Conservation (phyloP, 1,140 invertebrate genomes). For the Lordiphosa mommai region DNA sequence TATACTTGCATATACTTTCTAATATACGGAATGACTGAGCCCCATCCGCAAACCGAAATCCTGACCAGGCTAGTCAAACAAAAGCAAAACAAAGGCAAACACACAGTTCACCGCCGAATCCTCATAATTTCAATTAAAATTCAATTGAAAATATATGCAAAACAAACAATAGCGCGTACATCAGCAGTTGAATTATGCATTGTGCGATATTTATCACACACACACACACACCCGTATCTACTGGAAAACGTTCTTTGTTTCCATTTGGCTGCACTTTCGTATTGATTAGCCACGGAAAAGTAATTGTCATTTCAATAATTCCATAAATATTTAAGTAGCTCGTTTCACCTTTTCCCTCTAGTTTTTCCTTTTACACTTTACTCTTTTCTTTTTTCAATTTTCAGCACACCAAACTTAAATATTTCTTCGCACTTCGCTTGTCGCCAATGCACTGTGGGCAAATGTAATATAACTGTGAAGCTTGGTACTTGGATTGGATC, state of each 20-base stretch:
- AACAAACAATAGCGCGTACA: conserved; percentile 60
- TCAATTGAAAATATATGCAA: conserved; percentile 74
- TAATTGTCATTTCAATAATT: conserved; percentile 54
- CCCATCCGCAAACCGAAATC: conserved; percentile 14
- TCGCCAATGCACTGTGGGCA: conserved; percentile 10
- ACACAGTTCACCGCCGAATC: conserved; percentile 25
- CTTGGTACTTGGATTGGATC: too few species aligned
- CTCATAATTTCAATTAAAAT: conserved; percentile 74
- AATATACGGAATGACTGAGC: conserved; percentile 51
- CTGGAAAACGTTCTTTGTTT: neutral
- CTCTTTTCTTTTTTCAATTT: conserved; percentile 38
- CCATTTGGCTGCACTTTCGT: conserved; percentile 15
- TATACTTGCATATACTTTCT: conserved; percentile 53
- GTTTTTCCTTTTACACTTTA: conserved; percentile 2
- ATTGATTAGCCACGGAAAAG: conserved; percentile 36
- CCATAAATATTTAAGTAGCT: conserved; percentile 43
- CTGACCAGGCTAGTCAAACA: conserved; percentile 35
- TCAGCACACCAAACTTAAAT: conserved; percentile 58
- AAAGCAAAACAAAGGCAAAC: conserved; percentile 52
- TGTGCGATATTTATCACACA: conserved; percentile 34
- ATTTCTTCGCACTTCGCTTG: conserved; percentile 70
- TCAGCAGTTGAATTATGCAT: conserved; percentile 50
- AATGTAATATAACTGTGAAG: too few species aligned
- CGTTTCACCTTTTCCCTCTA: conserved; percentile 1
- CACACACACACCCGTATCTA: neutral